Evolutionary conservation across 2,888 invertebrate genomes (phyloP).

Genomic region (Epinotia bilunana): DNA sequence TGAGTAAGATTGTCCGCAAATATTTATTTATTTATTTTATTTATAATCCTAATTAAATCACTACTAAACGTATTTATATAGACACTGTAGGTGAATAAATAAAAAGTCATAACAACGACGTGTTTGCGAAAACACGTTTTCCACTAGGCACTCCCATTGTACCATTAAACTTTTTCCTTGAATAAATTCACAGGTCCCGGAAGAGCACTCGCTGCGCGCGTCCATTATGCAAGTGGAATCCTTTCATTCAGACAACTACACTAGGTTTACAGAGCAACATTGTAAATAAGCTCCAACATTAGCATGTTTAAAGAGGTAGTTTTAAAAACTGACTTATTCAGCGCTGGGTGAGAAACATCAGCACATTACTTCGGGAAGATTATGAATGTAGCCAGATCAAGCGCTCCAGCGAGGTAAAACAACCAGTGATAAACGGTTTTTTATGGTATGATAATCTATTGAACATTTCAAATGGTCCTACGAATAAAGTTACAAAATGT

Average conservation of each 20-base stretch:
- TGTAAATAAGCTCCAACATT: conserved; percentile 47
- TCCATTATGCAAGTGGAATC: conserved; percentile 50
- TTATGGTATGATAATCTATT: not conserved
- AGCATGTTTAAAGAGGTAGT: not conserved
- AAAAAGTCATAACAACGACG: not conserved
- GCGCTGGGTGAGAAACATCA: not conserved
- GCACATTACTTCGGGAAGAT: not conserved
- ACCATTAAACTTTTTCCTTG: conserved; percentile 47
- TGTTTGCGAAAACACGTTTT: conserved; percentile 19
- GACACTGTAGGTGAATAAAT: not conserved
- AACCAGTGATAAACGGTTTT: not conserved
- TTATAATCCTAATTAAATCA: no score
- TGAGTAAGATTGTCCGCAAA: no score
- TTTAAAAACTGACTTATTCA: not conserved
- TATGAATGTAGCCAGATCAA: not conserved
- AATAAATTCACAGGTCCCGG: conserved; percentile 48
- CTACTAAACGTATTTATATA: not conserved
- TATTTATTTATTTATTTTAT: no score
- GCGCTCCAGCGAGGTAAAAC: not conserved
- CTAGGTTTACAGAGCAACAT: conserved; percentile 51
- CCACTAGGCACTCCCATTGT: conserved; percentile 39
- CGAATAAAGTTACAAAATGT: not conserved
- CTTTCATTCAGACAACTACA: conserved; percentile 52
- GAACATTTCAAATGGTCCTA: not conserved
- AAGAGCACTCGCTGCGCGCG: conserved; percentile 46